Evolutionary conservation across 1,140 invertebrate species (phyloP).

Genomic region (Zaprionus lachaisei): DNA sequence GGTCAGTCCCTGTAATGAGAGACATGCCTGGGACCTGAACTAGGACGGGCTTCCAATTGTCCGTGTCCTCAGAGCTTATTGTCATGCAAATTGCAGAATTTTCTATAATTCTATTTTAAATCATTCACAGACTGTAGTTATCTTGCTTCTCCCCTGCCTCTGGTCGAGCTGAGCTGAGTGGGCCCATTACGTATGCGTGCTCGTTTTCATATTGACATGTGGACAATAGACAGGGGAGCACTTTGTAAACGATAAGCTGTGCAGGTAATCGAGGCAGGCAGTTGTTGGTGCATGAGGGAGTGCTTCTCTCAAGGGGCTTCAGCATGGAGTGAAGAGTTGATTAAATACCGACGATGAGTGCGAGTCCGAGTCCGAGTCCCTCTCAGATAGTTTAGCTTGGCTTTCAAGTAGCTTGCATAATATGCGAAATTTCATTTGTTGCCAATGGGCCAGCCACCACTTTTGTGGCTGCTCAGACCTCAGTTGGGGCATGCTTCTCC

Average conservation of each 20-base stretch:
- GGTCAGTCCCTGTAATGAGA: neutral
- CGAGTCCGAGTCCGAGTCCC: neutral
- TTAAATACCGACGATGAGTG: neutral
- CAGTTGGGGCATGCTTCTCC: neutral
- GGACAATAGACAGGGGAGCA: slow-evolving; percentile 1
- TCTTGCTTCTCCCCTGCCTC: slow-evolving; percentile 33
- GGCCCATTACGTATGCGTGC: slow-evolving; percentile 50
- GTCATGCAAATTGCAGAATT: slow-evolving; percentile 79
- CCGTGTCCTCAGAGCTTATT: slow-evolving; percentile 51
- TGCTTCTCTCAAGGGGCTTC: slow-evolving; percentile 23
- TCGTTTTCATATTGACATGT: slow-evolving; percentile 42
- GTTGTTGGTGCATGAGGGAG: slow-evolving; percentile 5
- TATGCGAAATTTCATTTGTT: slow-evolving; percentile 17
- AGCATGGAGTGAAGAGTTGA: slow-evolving; percentile 1
- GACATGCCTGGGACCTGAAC: slow-evolving; percentile 11
- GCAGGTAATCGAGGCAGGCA: slow-evolving; percentile 62
- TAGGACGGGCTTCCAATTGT: neutral
- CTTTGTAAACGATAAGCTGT: slow-evolving; percentile 40
- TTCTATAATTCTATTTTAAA: slow-evolving; percentile 76
- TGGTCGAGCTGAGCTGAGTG: slow-evolving; percentile 16
- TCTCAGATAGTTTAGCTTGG: neutral
- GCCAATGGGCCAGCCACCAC: slow-evolving; percentile 16
- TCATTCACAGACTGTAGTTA: slow-evolving; percentile 18
- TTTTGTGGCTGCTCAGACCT: slow-evolving; percentile 46
- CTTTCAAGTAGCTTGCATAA: slow-evolving; percentile 12